Evolutionary conservation across 1,140 invertebrate species (phyloP).

Genomic region (Anoplophora glabripennis): DNA sequence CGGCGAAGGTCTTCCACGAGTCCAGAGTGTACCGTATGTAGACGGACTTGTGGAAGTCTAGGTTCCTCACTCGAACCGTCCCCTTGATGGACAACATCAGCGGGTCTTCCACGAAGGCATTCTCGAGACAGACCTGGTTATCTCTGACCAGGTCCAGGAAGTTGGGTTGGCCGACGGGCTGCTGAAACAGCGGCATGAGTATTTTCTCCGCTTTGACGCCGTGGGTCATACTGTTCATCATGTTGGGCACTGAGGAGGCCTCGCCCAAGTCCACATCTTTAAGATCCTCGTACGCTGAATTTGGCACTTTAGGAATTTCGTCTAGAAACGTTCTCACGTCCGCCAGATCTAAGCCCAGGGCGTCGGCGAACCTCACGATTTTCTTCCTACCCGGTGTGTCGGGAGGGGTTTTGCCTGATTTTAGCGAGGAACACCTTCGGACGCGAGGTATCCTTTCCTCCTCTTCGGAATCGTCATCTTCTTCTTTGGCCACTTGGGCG

Average conservation of each 20-base stretch:
- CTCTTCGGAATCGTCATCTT: constrained; percentile 44
- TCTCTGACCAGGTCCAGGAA: constrained; percentile 76
- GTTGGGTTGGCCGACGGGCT: constrained; percentile 70
- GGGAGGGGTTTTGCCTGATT: constrained; percentile 87
- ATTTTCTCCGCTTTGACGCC: constrained; percentile 52
- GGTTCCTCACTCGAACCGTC: constrained; percentile 81
- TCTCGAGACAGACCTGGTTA: constrained; percentile 80
- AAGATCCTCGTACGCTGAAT: constrained; percentile 77
- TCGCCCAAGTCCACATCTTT: constrained; percentile 53
- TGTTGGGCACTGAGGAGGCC: neutral
- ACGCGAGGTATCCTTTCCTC: constrained; percentile 58
- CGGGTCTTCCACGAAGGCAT: constrained; percentile 69
- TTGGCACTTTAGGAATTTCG: constrained; percentile 83
- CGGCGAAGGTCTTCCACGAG: constrained; percentile 79
- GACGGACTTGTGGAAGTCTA: constrained; percentile 89
- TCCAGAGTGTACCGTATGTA: constrained; percentile 83
- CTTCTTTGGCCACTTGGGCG: neutral
- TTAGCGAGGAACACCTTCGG: constrained; percentile 79
- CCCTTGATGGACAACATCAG: constrained; percentile 77
- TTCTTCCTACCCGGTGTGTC: constrained; percentile 87
- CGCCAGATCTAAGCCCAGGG: constrained; percentile 87
- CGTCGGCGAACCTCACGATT: constrained; percentile 93
- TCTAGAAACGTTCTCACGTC: constrained; percentile 87
- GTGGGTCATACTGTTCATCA: constrained; percentile 13
- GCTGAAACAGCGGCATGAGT: constrained; percentile 76